Base-by-base conservation (phyloP, 2,888 invertebrate species). In the Didymodactylos carnosus region DNA sequence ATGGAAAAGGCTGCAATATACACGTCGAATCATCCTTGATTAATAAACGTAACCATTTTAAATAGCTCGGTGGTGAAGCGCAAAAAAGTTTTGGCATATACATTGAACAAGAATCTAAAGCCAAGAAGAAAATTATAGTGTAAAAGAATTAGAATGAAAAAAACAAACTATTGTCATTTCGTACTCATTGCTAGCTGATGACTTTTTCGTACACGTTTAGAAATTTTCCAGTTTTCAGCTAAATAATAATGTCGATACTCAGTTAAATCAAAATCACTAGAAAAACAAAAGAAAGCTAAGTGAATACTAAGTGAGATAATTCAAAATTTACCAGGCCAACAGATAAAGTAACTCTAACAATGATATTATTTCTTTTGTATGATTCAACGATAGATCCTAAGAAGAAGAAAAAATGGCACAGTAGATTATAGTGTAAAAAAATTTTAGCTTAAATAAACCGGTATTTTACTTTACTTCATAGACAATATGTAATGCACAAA, bases 1-100 rank as follows among this genome's bases (percentile, higher is more conserved):
- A 35, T 6, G 74, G 74, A 74, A 74, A 74, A 16, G 74, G 71
- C 11, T 29, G 11, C n/a, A 62, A 62, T 62, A 35, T 29, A 35
- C n/a, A n/a, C 29, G 16, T 11, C 29, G 29, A 35, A 35, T 62
- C 62, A 8, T 29, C 29, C 35, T 19, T 29, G 19, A 35, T 35
- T 62, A 62, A 8, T n/a, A 62, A 35, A 2, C 62, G 62, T 35
- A n/a, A 19, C 62, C 62, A 62, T 62, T 62, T 62, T 35, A 62
- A 62, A 35, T 62, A 62, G 35, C 62, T 62, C n/a, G 62, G 62
- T n/a, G 62, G 62, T 19, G 62, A 35, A n/a, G 29, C 35, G n/a
- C 35, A 19, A 35, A 62, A 62, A n/a, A 62, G n/a, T 62, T n/a
- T 62, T 62, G 62, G 62, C 62, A 62, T 62, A 35, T 35, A 62